phyloP scores from a whole-genome alignment of 2,113 vertebrate species.

The Thryonomys swinderianus region DNA sequence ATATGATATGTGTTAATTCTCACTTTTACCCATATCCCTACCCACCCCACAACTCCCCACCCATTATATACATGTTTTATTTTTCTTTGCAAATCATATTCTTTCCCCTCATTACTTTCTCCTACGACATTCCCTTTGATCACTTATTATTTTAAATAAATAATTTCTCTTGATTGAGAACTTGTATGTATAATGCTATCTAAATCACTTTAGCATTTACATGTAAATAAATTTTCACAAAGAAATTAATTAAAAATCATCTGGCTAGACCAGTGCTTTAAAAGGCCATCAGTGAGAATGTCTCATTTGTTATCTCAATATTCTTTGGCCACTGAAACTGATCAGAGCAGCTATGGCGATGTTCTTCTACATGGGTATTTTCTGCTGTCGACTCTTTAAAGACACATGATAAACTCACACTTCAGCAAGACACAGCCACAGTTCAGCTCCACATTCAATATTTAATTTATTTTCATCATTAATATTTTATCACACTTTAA shows the following conservation, averaged over 20 bases:
- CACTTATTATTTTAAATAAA: neutral
- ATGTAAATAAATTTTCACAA: neutral
- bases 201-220: neutral
- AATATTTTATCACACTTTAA: slow-evolving; percentile 82
- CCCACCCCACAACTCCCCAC: too few relatives aligned
- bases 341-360: neutral
- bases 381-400: slow-evolving; percentile 14
- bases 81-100: too few relatives aligned
- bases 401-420: slow-evolving; percentile 54
- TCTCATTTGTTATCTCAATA: neutral
- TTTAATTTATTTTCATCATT: slow-evolving; percentile 81
- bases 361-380: neutral
- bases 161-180: neutral
- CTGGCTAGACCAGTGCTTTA: neutral
- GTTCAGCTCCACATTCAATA: slow-evolving; percentile 73
- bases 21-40: too few relatives aligned
- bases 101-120: too few relatives aligned
- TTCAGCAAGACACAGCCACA: slow-evolving; percentile 64
- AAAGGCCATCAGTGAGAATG: neutral
- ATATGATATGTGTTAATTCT: too few relatives aligned
- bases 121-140: too few relatives aligned
- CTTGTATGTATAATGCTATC: neutral
- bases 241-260: neutral
- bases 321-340: neutral
- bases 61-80: too few relatives aligned